phyloP scores from a whole-genome alignment of 23 tunicate genomes.

The Diplosoma virens region DNA sequence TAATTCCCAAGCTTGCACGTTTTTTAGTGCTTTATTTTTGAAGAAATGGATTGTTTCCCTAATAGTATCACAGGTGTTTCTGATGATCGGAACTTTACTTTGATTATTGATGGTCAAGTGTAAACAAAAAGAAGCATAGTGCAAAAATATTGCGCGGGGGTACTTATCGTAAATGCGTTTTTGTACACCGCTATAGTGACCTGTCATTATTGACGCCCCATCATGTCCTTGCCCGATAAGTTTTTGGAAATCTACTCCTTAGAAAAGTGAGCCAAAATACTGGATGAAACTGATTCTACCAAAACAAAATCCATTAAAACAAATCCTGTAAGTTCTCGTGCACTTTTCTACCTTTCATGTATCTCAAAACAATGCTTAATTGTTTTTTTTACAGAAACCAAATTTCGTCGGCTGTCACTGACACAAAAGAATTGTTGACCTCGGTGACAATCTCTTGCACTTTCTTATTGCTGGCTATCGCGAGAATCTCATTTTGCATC shows the following conservation, averaged over 20 bases:
- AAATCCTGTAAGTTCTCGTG: constrained; percentile 25
- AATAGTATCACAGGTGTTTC: constrained; percentile 12
- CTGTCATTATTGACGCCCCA: constrained; percentile 11
- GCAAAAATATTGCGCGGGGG: constrained; percentile 27
- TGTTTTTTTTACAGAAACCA: constrained; percentile 2
- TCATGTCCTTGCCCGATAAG: constrained; percentile 12
- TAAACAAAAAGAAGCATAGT: no score
- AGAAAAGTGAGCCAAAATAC: not conserved
- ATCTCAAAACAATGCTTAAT: constrained; percentile 9
- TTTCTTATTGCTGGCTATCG: not conserved
- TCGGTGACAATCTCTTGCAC: not conserved
- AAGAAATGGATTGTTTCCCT: constrained; percentile 26
- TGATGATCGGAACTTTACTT: not conserved
- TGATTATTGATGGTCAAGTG: no score
- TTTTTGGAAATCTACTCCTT: constrained; percentile 10
- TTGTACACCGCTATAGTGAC: no score
- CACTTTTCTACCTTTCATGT: constrained; percentile 16
- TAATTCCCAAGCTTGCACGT: constrained; percentile 21
- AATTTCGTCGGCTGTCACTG: no score
- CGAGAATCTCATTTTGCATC: constrained; percentile 28
- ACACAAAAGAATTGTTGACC: no score
- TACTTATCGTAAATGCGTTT: not conserved
- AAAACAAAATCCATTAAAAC: constrained; percentile 10
- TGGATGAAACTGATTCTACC: constrained; percentile 11
- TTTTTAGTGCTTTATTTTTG: constrained; percentile 9